Evolutionary conservation across 2,888 invertebrate species (phyloP), one percentile per base, ranked within the genome.

Genomic region (Idaea biselata): DNA sequence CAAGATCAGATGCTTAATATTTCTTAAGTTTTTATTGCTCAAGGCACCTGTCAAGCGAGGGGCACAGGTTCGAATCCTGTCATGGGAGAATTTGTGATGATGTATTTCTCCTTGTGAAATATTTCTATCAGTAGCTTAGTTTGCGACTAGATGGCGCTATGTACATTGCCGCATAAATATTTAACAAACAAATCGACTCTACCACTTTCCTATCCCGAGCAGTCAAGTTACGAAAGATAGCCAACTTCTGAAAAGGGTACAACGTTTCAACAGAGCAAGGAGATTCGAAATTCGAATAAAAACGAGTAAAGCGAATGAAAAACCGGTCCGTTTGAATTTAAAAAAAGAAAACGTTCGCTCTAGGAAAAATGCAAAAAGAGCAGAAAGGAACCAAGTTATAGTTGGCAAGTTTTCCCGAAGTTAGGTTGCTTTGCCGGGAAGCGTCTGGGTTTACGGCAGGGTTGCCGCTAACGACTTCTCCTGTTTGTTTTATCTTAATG

Each of bases 211-310:
- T 77, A 74, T 79, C 76, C 80, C 68, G 75, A 75, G 83, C 86
- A 91, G 86, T 87, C 82, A 89, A 90, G 86, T 91, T 85, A 86
- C 88, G 88, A 90, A 89, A 91, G 90, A 92, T 90, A 90, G 90
- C 86, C 84, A 88, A 88, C 89, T 91, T 85, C 85, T 89, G 90
- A 89, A 90, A 90, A 88, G 91, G 91, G 91, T 91, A 91, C 91
- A 88, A 72, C 89, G 89, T 88, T 90, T 86, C 88, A 78, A 78
- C 79, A 75, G 81, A 84, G 82, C 81, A 87, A 89, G 89, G 86
- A 89, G 88, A 91, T 90, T 89, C 87, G 78, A 75, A 78, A 77
- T 78, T 82, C 77, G 78, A 80, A 81, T 78, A 79, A 79, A 74
- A 74, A 73, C 72, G 68, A 63, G 60, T 56, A 65, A 67, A 72